A percentile compares a stretch with the other conserved stretches of the same genome.
Conservation (phyloP, 2,888 invertebrate species). For the Loripinus fragilis region DNA sequence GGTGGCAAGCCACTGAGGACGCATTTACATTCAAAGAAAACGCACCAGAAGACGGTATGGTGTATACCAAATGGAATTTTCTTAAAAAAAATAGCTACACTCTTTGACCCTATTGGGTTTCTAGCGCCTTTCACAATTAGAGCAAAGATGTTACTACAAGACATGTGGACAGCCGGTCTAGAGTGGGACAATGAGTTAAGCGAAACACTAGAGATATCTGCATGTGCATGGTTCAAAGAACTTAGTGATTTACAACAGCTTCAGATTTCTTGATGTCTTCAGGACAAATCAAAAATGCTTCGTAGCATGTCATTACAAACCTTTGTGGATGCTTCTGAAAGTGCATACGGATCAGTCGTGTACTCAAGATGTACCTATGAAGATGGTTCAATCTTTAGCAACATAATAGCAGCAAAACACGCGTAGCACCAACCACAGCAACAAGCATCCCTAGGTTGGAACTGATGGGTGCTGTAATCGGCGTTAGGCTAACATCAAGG, state of each 20-base stretch:
- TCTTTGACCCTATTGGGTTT: slow-evolving; percentile 77
- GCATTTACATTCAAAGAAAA: slow-evolving; percentile 34
- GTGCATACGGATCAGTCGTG: slow-evolving; percentile 38
- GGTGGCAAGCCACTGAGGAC: slow-evolving; percentile 50
- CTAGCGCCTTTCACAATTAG: slow-evolving; percentile 61
- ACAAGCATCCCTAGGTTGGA: slow-evolving; percentile 38
- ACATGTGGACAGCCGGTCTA: slow-evolving; percentile 65
- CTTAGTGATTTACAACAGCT: slow-evolving; percentile 17
- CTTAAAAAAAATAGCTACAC: slow-evolving; percentile 59
- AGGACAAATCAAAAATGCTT: neutral
- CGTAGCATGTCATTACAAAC: slow-evolving; percentile 30
- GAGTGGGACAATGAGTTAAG: slow-evolving; percentile 71
- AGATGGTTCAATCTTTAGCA: slow-evolving; percentile 12
- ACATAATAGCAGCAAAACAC: slow-evolving; percentile 32
- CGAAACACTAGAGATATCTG: neutral
- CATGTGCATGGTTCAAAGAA: slow-evolving; percentile 27
- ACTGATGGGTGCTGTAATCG: slow-evolving; percentile 34
- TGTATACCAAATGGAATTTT: slow-evolving; percentile 67
- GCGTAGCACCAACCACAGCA: slow-evolving; percentile 36
- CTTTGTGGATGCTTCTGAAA: slow-evolving; percentile 48
- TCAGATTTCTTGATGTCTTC: slow-evolving; percentile 46
- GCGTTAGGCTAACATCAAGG: slow-evolving; percentile 1
- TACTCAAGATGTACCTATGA: slow-evolving; percentile 33
- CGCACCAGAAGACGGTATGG: slow-evolving; percentile 30
- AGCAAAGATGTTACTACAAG: slow-evolving; percentile 70